A percentile compares a stretch with the other conserved stretches of the same genome.
Conservation (phyloP, 2,888 invertebrate species). For the Bursaphelenchus okinawaensis region DNA sequence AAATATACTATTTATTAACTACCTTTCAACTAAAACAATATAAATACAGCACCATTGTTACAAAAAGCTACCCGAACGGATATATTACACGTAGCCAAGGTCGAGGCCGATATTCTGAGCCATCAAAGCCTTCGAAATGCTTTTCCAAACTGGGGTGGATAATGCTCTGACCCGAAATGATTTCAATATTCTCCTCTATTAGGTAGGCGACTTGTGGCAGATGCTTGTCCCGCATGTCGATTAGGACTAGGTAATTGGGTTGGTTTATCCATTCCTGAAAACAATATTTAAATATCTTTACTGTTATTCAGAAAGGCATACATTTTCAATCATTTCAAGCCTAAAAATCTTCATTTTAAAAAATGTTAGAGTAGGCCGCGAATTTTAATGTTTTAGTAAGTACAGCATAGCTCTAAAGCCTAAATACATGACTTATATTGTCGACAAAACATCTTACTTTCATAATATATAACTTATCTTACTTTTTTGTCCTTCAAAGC, state of each 20-base stretch:
- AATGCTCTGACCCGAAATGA: conserved; percentile 50
- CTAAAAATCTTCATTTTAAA: no score
- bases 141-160: conserved; percentile 59
- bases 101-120: conserved; percentile 19
- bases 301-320: no score
- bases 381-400: no score
- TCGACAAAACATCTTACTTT: no score
- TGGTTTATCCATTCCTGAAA: conserved; percentile 33
- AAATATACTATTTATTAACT: no score
- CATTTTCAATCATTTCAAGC: no score
- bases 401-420: neutral
- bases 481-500: conserved; percentile 58
- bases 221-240: conserved; percentile 60
- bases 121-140: conserved; percentile 58
- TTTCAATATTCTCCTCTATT: conserved; percentile 58
- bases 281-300: no score
- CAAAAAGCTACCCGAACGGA: conserved; percentile 19
- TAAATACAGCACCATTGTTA: no score
- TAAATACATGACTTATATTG: neutral
- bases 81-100: conserved; percentile 33
- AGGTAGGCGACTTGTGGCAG: conserved; percentile 62
- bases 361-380: no score
- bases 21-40: no score
- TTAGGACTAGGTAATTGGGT: conserved; percentile 63
- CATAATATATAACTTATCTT: neutral